Percentiles rank a stretch among this genome's conserved stretches.
These are phyloP conservation scores for Brienomyrus brachyistius DNA, from an alignment of 2,113 vertebrate genomes.

Conservation along the genomic window DNA sequence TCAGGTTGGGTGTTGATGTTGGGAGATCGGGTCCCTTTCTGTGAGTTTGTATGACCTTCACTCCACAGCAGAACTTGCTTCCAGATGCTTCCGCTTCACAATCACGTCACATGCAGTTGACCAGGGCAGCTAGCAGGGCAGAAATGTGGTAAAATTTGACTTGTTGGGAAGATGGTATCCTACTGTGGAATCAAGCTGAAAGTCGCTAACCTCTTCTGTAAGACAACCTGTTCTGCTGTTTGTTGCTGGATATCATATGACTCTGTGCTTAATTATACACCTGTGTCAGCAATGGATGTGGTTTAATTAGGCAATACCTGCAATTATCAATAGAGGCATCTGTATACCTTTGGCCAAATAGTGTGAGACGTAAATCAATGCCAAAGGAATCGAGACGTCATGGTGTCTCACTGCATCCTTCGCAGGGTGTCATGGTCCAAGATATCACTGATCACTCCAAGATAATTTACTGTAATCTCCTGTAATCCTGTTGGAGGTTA, in stretches of 20 bases:
- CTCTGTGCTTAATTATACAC: background rate
- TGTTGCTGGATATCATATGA: background rate
- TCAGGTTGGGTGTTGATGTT: too few relatives aligned
- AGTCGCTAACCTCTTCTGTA: background rate
- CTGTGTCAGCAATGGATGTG: background rate
- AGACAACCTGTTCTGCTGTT: background rate
- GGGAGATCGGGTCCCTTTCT: too few relatives aligned
- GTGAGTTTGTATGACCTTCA: background rate
- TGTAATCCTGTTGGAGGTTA: background rate
- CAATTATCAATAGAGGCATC: background rate
- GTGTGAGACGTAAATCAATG: background rate
- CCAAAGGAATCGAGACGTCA: background rate
- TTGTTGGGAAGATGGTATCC: background rate
- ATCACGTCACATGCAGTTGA: background rate
- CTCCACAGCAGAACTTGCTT: background rate
- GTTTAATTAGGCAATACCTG: background rate
- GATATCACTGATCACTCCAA: background rate
- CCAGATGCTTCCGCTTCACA: background rate
- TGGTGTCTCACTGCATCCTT: background rate
- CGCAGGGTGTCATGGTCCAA: background rate
- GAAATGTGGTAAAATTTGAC: background rate
- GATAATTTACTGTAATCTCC: slow-evolving; percentile 7
- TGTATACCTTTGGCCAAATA: background rate
- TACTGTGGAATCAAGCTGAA: background rate
- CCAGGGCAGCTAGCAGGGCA: background rate